phyloP scores from a whole-genome alignment of 2,113 vertebrate genomes.

The Alligator mississippiensis region DNA sequence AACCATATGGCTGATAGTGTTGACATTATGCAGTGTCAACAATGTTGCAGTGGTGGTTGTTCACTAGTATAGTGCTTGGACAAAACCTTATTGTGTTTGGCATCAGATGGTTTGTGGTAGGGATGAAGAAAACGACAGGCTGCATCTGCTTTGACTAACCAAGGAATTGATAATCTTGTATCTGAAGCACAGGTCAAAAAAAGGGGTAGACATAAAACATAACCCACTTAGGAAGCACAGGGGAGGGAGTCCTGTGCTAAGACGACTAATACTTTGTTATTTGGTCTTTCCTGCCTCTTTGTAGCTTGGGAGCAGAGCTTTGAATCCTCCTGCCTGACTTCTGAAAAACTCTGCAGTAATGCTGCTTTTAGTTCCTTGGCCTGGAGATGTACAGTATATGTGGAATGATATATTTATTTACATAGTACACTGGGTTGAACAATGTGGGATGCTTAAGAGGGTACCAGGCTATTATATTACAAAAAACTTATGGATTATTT shows the following conservation, averaged over 20 bases:
- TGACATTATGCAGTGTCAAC: neutral
- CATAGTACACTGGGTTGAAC: neutral
- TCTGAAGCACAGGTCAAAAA: neutral
- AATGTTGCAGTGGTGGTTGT: neutral
- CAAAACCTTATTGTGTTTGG: neutral
- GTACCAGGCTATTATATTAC: neutral
- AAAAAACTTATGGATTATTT: neutral
- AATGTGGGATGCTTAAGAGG: neutral
- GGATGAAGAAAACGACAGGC: neutral
- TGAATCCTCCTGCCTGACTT: slow-evolving; percentile 1
- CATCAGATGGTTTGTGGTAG: neutral
- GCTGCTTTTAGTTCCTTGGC: slow-evolving; percentile 6
- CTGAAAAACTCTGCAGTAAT: neutral
- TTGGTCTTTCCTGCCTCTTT: neutral
- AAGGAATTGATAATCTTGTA: neutral
- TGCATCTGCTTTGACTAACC: neutral
- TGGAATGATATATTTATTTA: neutral
- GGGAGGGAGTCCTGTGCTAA: neutral
- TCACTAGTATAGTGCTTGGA: neutral
- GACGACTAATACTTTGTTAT: neutral
- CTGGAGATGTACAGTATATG: slow-evolving; percentile 15
- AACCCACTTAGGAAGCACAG: neutral
- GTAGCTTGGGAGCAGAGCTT: neutral
- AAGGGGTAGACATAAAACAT: neutral
- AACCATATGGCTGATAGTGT: neutral